phyloP scores from a whole-genome alignment of 1,140 invertebrate species.

The Halyomorpha halys region DNA sequence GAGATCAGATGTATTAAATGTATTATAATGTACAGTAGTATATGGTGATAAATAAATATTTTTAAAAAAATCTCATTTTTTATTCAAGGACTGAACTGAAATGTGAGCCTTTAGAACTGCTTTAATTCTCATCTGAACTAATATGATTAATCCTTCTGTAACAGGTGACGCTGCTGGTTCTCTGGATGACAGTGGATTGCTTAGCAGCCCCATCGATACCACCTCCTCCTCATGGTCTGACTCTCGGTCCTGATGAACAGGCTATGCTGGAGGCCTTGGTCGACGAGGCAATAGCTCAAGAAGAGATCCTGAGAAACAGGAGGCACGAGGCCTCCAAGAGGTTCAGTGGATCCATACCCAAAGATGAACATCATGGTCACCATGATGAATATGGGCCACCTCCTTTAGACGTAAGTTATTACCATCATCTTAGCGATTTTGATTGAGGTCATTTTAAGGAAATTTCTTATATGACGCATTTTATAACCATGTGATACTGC shows the following conservation, averaged over 20 bases:
- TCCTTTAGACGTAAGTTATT: conserved; percentile 1
- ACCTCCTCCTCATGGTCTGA: background rate
- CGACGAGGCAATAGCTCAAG: conserved; percentile 20
- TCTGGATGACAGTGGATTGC: background rate
- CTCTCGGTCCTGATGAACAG: conserved; percentile 10
- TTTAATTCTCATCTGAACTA: no score
- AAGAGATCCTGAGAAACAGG: conserved; percentile 18
- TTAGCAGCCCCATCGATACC: background rate
- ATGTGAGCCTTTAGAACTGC: no score
- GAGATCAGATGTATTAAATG: no score
- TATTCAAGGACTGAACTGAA: no score
- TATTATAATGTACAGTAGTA: no score
- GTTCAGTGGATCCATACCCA: background rate
- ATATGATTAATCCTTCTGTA: no score
- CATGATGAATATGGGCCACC: conserved; percentile 18
- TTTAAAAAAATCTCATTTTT: no score
- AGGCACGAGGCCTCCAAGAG: background rate
- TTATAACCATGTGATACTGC: no score
- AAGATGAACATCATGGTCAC: background rate
- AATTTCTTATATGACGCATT: no score
- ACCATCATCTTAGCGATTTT: background rate
- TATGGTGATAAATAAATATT: no score
- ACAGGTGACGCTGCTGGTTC: background rate
- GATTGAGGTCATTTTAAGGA: no score
- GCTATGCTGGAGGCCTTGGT: conserved; percentile 22